Evolutionary conservation across 2,888 invertebrate genomes (phyloP).

Genomic region (Drosophila parthenogenetica): DNA sequence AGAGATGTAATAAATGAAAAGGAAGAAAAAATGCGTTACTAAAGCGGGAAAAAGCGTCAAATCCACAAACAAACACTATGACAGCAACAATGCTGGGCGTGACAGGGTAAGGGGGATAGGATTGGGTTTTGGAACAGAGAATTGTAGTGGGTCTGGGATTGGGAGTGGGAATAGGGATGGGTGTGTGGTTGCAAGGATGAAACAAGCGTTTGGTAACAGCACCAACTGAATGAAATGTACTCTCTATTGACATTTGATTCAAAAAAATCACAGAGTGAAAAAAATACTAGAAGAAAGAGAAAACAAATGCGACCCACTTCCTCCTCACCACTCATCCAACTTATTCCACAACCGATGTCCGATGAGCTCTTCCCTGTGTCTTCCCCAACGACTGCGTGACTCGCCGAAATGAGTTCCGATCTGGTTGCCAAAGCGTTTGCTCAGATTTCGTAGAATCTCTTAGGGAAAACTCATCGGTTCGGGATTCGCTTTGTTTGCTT

Average conservation of each 20-base stretch:
- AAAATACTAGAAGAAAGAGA: constrained; percentile 24
- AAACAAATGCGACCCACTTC: constrained; percentile 11
- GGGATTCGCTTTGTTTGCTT: constrained; percentile 55
- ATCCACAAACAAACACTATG: constrained; percentile 81
- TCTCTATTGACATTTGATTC: constrained; percentile 81
- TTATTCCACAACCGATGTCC: constrained; percentile 40
- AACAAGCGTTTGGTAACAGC: constrained; percentile 40
- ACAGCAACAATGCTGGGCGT: constrained; percentile 70
- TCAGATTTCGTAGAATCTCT: constrained; percentile 67
- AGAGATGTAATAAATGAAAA: constrained; percentile 19
- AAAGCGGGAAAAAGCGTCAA: constrained; percentile 76
- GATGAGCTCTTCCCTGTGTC: background rate
- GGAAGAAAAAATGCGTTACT: constrained; percentile 50
- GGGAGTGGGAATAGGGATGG: background rate
- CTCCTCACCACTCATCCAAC: background rate
- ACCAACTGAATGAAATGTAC: constrained; percentile 77
- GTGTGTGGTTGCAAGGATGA: constrained; percentile 20
- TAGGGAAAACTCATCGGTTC: constrained; percentile 52
- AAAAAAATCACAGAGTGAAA: constrained; percentile 19
- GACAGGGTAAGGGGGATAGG: constrained; percentile 20
- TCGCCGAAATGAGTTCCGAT: constrained; percentile 48
- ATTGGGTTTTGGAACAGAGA: background rate
- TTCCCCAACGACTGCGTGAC: background rate
- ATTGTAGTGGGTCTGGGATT: background rate
- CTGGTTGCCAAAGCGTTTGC: constrained; percentile 65